These are phyloP conservation scores for Laothoe populi DNA, from an alignment of 2,888 invertebrate genomes.

Conservation along the genomic window DNA sequence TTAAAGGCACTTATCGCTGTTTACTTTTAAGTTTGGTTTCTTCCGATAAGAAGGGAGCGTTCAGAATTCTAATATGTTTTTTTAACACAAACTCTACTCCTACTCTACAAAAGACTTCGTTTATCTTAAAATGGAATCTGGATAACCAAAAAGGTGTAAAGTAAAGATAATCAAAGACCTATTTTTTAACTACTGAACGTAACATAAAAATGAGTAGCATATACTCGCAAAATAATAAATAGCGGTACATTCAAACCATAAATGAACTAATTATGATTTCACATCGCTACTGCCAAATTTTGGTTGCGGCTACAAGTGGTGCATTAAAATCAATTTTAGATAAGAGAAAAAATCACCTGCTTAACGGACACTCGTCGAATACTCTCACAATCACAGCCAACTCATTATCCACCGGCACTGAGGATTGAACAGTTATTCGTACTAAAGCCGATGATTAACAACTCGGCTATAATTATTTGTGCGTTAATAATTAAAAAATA, in stretches of 20 bases:
- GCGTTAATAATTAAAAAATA: conserved; percentile 30
- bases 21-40: background rate
- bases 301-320: conserved; percentile 30
- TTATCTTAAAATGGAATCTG: conserved; percentile 9
- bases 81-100: background rate
- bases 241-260: conserved; percentile 32
- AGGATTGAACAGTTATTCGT: conserved; percentile 75
- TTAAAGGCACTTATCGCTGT: background rate
- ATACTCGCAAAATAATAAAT: conserved; percentile 26
- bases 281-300: conserved; percentile 39
- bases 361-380: conserved; percentile 67
- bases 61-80: background rate
- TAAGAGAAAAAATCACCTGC: conserved; percentile 65
- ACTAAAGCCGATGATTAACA: conserved; percentile 65
- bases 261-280: conserved; percentile 47
- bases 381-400: conserved; percentile 77
- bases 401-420: conserved; percentile 79
- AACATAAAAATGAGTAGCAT: background rate
- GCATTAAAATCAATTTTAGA: conserved; percentile 15
- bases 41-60: background rate
- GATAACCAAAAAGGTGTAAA: background rate
- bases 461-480: conserved; percentile 35
- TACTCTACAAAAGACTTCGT: background rate
- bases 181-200: background rate
- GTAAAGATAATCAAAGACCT: background rate